phyloP scores from a whole-genome alignment of 2,797 vertebrate genomes.

The Cottoperca gobio region DNA sequence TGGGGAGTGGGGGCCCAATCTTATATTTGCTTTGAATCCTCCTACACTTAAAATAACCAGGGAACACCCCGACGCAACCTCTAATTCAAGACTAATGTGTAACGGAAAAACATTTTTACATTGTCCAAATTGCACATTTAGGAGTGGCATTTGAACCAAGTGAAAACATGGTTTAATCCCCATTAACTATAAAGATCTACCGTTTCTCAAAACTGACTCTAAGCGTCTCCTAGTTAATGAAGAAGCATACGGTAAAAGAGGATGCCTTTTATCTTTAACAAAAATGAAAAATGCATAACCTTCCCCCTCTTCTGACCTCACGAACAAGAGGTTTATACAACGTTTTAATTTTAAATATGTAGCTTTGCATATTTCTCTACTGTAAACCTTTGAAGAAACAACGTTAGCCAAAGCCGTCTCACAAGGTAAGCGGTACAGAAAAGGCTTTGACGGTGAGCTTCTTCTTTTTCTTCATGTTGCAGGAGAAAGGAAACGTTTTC shows the following conservation, averaged over 20 bases:
- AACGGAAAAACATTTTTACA: not conserved
- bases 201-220: no score
- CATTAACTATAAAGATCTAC: no score
- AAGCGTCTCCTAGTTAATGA: not conserved
- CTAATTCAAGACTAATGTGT: not conserved
- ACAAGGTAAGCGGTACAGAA: not conserved
- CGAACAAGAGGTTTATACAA: not conserved
- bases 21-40: not conserved
- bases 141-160: rapidly evolving
- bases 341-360: not conserved
- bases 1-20: not conserved
- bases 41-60: no score
- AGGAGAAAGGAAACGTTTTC: constrained; percentile 63
- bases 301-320: not conserved
- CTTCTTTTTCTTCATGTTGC: not conserved
- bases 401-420: not conserved
- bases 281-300: no score
- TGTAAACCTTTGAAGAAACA: not conserved
- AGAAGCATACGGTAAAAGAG: not conserved
- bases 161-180: not conserved
- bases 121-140: not conserved
- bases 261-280: not conserved
- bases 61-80: rapidly evolving
- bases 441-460: not conserved
- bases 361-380: not conserved